A percentile compares a stretch with the other conserved stretches of the same genome.
Evolutionary conservation across 2,797 vertebrate genomes (phyloP).

Genomic region (Rhinophrynus dorsalis): DNA sequence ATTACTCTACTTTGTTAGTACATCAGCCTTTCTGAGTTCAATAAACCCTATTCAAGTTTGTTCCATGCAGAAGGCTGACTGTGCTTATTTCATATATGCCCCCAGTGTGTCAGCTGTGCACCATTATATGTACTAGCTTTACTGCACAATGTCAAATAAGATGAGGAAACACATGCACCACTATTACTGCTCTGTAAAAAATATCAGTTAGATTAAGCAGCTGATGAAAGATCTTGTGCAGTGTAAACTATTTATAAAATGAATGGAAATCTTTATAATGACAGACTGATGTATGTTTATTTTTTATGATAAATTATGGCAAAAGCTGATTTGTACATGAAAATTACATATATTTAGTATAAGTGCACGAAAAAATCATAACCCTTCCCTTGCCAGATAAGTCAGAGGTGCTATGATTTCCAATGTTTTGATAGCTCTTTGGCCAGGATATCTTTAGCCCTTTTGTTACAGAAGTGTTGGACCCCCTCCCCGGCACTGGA

Average conservation of each 20-base stretch:
- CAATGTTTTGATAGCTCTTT: no score
- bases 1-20: no score
- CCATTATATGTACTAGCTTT: background rate
- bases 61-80: no score
- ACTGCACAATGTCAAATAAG: background rate
- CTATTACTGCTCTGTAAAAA: background rate
- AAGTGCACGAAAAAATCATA: no score
- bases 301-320: background rate
- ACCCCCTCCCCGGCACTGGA: no score
- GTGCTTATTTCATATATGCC: no score
- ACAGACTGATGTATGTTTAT: constrained; percentile 11
- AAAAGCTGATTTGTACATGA: constrained; percentile 10
- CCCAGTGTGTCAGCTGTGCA: background rate
- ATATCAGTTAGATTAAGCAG: constrained; percentile 17
- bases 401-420: no score
- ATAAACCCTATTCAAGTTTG: no score
- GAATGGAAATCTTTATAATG: constrained; percentile 8
- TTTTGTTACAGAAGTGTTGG: no score
- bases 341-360: background rate
- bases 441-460: no score
- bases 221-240: constrained; percentile 25
- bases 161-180: constrained; percentile 57
- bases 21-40: no score
- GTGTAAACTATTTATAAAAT: constrained; percentile 17
- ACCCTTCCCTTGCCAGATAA: no score